Evolutionary conservation across 2,113 vertebrate genomes (phyloP), one percentile per base, ranked within the genome.

Genomic region (Ctenodactylus gundi): DNA sequence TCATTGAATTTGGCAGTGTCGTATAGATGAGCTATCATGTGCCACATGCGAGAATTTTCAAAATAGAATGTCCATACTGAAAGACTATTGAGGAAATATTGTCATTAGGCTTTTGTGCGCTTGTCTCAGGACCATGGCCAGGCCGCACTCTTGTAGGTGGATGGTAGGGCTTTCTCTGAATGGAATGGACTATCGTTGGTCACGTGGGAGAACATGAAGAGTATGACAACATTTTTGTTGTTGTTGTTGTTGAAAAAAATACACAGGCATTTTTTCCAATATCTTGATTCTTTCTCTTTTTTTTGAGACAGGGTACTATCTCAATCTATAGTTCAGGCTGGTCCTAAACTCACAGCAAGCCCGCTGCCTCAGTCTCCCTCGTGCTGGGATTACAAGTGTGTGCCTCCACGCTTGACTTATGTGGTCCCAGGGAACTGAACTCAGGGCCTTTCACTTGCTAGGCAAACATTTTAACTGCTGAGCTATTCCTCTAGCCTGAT

Each of bases 241-340:
- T n/a, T n/a, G n/a, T n/a, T n/a, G n/a, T 65, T 53, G 13, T 55
- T 67, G 20, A 80, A 90, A 94, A 70, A 41, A 64, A 44, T n/a
- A 5, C 84, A 31, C 55, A 92, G 49, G 6, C 65, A 65, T 62
- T 90, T 72, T n/a, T 73, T 81, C 44, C 72, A 46, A 39, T 21
- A 65, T 41, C 17, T 68, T 67, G 41, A 72, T 82, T 92, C 46
- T 93, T 93, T 84, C n/a, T n/a, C n/a, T n/a, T n/a, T n/a, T n/a
- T n/a, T n/a, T n/a, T n/a, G n/a, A n/a, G n/a, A n/a, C n/a, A n/a
- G n/a, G n/a, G n/a, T n/a, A n/a, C n/a, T n/a, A n/a, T n/a, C n/a
- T n/a, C n/a, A n/a, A n/a, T n/a, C n/a, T n/a, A n/a, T n/a, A n/a
- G n/a, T n/a, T n/a, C n/a, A n/a, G n/a, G n/a, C n/a, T n/a, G n/a